Evolutionary conservation across 2,113 vertebrate genomes (phyloP), one percentile per base, ranked within the genome.

Genomic region (Hemibates koningsi): DNA sequence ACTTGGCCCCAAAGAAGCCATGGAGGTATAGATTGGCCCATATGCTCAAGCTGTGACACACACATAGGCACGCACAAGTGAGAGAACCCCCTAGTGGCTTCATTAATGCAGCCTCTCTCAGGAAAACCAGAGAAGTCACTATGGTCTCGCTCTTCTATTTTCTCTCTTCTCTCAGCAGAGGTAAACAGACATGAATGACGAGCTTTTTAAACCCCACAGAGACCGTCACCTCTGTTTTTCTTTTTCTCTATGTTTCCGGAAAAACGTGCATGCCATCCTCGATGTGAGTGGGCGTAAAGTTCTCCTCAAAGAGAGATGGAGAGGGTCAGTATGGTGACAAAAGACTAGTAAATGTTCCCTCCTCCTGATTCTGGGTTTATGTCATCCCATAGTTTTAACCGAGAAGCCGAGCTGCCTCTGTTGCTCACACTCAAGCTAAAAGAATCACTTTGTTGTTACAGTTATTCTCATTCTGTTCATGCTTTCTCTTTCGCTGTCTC

Each of bases 111-210:
- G 83, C 29, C 85, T 93, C 88, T 93, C 86, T 91, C 79, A 93
- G 91, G 90, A 90, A 95, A 94, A 93, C 93, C 89, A 63, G 87
- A 93, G 90, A 86, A 93, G 89, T 92, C 92, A 86, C 91, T 52
- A 83, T 82, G 81, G 86, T 80, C 89, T 90, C 48, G 27, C 83
- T 90, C 88, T 92, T 52, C 32, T 89, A 52, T 89, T 90, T 86
- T 83, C 71, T 88, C 61, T 86, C 86, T 81, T 53, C 71, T 90
- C 92, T 90, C 56, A 54, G 79, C 85, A 88, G 92, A 92, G 91
- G 93, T 94, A 95, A 95, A 96, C 92, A 93, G 88, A 94, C 94
- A 92, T 93, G 91, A 95, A 89, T 85, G 90, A 95, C 94, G 93
- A 91, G 93, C 90, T 91, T 95, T 88, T 91, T 91, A 92, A 91